Conservation (phyloP, 2,888 invertebrate genomes). For the Dasypogon diadema region DNA sequence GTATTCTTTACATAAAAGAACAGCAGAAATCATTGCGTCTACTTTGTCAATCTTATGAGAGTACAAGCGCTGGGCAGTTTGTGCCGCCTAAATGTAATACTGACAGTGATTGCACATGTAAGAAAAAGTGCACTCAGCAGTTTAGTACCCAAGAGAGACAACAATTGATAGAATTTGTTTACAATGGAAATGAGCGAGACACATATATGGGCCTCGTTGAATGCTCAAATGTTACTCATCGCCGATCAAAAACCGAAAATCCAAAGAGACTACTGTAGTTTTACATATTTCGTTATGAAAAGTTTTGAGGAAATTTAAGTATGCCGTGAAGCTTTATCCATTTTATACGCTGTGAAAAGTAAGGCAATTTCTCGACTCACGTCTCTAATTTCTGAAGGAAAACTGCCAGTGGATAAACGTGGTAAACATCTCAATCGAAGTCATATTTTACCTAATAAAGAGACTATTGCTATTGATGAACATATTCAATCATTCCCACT, state of each 20-base stretch:
- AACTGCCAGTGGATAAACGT: background rate
- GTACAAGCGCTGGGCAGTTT: too few species aligned
- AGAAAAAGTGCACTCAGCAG: conserved; percentile 6
- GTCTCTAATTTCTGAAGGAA: background rate
- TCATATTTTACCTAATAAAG: background rate
- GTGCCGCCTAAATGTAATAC: too few species aligned
- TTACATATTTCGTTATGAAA: conserved; percentile 1
- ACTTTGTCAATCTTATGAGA: too few species aligned
- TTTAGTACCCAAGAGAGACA: background rate
- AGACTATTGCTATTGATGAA: too few species aligned
- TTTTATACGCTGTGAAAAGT: background rate
- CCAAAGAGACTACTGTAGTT: background rate
- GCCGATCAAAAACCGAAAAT: background rate
- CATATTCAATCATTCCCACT: too few species aligned
- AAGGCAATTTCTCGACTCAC: conserved; percentile 1
- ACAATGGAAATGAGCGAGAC: background rate
- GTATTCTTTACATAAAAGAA: too few species aligned
- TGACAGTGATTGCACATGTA: background rate
- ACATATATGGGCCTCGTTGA: conserved; percentile 5
- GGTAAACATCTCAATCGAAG: background rate
- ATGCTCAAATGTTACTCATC: background rate
- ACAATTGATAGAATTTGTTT: background rate
- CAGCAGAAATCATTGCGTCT: too few species aligned
- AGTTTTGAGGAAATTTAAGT: background rate
- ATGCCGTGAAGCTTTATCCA: background rate